These are phyloP conservation scores for Allenopithecus nigroviridis DNA, from an alignment of 2,797 vertebrate species.

Conservation along the genomic window DNA sequence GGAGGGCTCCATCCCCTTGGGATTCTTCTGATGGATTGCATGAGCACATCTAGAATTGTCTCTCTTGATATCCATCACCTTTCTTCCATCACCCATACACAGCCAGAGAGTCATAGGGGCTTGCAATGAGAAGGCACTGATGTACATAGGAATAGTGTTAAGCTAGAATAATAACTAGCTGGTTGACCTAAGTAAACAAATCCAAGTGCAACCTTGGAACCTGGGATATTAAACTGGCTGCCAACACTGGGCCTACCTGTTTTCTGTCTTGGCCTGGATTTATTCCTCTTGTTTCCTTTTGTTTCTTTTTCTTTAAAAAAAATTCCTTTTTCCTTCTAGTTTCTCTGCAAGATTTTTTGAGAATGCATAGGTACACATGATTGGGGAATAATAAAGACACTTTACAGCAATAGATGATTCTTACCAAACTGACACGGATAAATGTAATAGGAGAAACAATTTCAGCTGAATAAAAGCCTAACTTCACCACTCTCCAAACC, in stretches of 20 bases:
- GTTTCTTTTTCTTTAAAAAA: neutral
- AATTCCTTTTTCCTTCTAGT: neutral
- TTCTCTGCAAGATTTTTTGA: neutral
- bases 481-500: accelerated
- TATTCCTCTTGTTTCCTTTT: neutral
- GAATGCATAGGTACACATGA: neutral
- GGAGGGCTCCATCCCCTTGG: neutral
- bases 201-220: neutral
- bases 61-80: neutral
- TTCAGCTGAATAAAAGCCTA: neutral
- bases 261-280: neutral
- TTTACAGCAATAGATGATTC: neutral
- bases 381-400: neutral
- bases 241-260: neutral
- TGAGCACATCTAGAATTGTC: accelerated
- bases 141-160: neutral
- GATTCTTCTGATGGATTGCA: neutral
- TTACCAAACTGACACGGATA: neutral
- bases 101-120: neutral
- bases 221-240: neutral
- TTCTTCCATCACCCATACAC: neutral
- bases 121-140: neutral
- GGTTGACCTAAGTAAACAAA: neutral
- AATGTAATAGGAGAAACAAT: neutral
- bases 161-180: neutral